A percentile compares a stretch with the other conserved stretches of the same genome.
phyloP scores from a whole-genome alignment of 2,797 vertebrate genomes.

The Pterois miles region DNA sequence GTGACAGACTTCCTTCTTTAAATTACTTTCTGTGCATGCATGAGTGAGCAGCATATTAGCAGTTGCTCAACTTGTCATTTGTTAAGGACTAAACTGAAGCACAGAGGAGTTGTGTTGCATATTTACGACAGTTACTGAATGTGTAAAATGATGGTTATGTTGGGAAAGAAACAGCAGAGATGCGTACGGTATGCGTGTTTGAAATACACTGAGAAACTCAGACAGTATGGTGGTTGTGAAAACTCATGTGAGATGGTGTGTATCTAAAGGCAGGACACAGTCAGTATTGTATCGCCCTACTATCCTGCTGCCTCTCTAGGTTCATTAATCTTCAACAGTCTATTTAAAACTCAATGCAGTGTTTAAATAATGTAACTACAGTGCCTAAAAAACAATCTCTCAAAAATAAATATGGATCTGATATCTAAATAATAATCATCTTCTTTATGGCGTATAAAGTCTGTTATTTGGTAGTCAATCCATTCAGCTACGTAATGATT shows the following conservation, averaged over 20 bases:
- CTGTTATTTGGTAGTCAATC: conserved; percentile 74
- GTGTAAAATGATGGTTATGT: neutral
- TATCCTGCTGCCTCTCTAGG: conserved; percentile 14
- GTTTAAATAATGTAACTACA: conserved; percentile 60
- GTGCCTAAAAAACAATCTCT: conserved; percentile 63
- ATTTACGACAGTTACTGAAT: conserved; percentile 2
- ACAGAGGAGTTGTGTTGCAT: conserved; percentile 20
- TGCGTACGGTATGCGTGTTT: neutral
- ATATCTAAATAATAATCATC: conserved; percentile 69
- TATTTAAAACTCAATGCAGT: conserved; percentile 39
- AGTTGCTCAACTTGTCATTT: conserved; percentile 24
- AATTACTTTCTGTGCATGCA: conserved; percentile 27
- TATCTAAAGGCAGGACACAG: conserved; percentile 27
- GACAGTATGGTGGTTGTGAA: neutral
- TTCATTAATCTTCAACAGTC: conserved; percentile 25
- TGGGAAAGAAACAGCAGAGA: neutral
- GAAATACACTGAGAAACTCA: neutral
- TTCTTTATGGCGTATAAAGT: conserved; percentile 69
- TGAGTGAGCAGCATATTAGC: conserved; percentile 21
- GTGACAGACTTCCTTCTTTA: conserved; percentile 9
- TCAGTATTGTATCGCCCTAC: neutral
- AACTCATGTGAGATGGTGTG: conserved; percentile 32
- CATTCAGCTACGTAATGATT: conserved; percentile 62
- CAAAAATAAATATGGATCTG: conserved; percentile 82
- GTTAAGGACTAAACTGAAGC: conserved; percentile 14